Evolutionary conservation across 2,888 invertebrate genomes (phyloP), one percentile per base, ranked within the genome.

Genomic region (Cephalotes varians): DNA sequence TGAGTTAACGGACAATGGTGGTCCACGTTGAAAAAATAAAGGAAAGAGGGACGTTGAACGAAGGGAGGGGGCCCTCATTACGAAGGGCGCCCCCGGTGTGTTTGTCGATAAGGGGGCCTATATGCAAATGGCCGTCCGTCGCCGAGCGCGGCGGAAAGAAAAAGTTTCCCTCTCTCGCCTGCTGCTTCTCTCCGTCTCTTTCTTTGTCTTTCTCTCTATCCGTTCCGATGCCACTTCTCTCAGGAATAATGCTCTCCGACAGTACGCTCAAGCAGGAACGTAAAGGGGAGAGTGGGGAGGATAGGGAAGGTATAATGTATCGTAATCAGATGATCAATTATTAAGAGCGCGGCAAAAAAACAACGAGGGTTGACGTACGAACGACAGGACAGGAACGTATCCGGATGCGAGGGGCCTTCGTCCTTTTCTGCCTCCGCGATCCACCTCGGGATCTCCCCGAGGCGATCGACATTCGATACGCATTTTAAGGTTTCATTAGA

Each of bases 241-340:
- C 65, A 92, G 88, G 91, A 92, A 93, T 93, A 93, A 93, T 93
- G 88, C 91, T 86, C 90, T 90, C 86, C 74, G 91, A 88, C 84
- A 87, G 83, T 84, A 74, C 79, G 80, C 80, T 82, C 83, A 86
- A 82, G 86, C 85, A 86, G 81, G 85, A 58, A 85, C 84, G 84
- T 81, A 81, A 81, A 82, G 81, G 84, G 83, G 88, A 90, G 91
- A 9, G 25, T 82, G 82, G 77, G 64, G 79, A 77, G 83, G 85
- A 85, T 86, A 85, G 85, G 84, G 89, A 91, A 91, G 92, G 92
- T 92, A 92, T 93, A 93, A 93, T 92, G 93, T 93, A 94, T 93
- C 93, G 93, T 94, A 94, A 94, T 94, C 94, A 94, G 93, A 94
- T 93, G 94, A 94, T 94, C 94, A 94, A 94, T 94, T 94, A 94